Evolutionary conservation across 2,888 invertebrate species (phyloP).

Genomic region (Parnassius orleans): DNA sequence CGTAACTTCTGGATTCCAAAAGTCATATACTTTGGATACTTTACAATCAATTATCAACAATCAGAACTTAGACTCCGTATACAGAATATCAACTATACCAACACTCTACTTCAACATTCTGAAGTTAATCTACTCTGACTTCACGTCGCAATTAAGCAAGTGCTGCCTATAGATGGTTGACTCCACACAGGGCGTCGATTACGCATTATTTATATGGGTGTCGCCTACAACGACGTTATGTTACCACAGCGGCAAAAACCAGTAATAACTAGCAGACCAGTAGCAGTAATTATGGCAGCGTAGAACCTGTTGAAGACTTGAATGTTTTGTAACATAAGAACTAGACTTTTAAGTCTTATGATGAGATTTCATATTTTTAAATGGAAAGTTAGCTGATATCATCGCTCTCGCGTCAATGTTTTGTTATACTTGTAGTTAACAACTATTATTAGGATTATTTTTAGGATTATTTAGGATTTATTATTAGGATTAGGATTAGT

Average conservation of each 20-base stretch:
- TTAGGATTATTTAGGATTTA: too few species aligned
- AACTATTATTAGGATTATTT: too few species aligned
- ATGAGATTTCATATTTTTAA: background rate
- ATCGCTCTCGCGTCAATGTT: background rate
- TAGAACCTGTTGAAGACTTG: constrained; percentile 18
- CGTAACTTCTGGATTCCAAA: too few species aligned
- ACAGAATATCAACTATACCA: background rate
- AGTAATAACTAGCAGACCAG: constrained; percentile 15
- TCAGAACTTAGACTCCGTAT: too few species aligned
- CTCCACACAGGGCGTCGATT: constrained; percentile 21
- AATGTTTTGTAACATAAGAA: constrained; percentile 8
- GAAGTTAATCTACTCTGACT: constrained; percentile 16
- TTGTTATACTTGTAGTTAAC: too few species aligned
- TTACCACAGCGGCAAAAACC: constrained; percentile 12
- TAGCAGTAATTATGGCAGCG: constrained; percentile 13
- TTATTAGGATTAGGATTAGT: too few species aligned
- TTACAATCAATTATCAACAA: too few species aligned
- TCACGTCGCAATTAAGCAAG: constrained; percentile 5
- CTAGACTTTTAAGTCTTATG: background rate
- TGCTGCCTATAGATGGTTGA: constrained; percentile 12
- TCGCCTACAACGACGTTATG: constrained; percentile 12
- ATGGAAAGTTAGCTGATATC: constrained; percentile 8
- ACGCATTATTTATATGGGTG: constrained; percentile 28
- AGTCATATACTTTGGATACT: too few species aligned
- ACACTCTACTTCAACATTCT: background rate